Evolutionary conservation across 2,113 vertebrate species (phyloP), one percentile per base, ranked within the genome.

Genomic region (Piprites chloris): DNA sequence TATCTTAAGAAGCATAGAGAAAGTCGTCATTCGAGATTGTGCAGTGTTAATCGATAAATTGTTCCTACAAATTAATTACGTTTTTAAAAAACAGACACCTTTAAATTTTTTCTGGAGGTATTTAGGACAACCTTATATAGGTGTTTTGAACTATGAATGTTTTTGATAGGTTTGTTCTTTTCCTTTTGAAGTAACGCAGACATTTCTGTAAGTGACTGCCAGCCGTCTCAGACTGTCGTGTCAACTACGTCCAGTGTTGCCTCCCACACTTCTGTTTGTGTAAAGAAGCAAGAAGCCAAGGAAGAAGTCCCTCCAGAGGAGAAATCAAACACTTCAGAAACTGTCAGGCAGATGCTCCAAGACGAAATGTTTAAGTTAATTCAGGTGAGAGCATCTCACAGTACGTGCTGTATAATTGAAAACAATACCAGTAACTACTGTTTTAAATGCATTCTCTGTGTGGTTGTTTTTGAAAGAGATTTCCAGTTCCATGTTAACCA

Each of bases 341-440:
- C 97, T 59, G 96, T 98, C 53, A 98, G 97, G 63, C 98, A 98
- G 49, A 98, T 98, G 89, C 93, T 99, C 18, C 98, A 99, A 96
- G 99, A 99, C 73, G 98, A 99, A 97, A 98, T 99, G 97, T 98
- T 99, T 96, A 98, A 98, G 89, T 92, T 99, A 96, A 98, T 99
- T 95, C 99, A 99, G 98, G 99, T 99, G 77, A 96, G 95, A 58
- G 20, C 22, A 44, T 77, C 17, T 74, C 20, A 16, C 47, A 27
- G 9, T 87, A 32, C 16, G 15, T 80, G 41, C 35, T 42, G 2
- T 53, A 7, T 53, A 89, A 35, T 22, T 91, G 52, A 33, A 68
- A 67, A 52, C 26, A 33, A 4, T 27, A 3, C 7, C 30, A 18
- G 37, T 63, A 47, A n/a, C 76, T 67, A 41, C 16, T 44, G 2